Base-by-base conservation (phyloP, 2,888 invertebrate genomes). In the Oscheius myriophilus region DNA sequence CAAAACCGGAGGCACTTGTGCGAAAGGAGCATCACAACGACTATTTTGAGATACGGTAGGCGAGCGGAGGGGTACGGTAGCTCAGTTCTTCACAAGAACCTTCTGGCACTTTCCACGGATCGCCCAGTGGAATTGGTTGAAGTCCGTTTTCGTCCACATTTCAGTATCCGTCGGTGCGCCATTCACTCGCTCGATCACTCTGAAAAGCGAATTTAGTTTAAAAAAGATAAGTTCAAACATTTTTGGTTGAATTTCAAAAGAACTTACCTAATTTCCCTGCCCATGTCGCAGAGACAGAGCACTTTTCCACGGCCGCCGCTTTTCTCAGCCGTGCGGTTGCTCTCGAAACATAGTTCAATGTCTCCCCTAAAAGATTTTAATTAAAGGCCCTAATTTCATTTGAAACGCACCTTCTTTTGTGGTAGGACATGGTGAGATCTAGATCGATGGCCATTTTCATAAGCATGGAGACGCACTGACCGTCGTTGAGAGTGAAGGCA, bases 371-470 rank as follows among this genome's bases (percentile, higher is more conserved):
- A 49, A n/a, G 45, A 21, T 45, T 43, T 61, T 43, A 23, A 54
- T 16, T 54, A 54, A 1, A 25, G 2, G 16, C 1, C 1, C 16
- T 54, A 3, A 54, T 6, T 54, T 54, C n/a, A 7, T 23, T 7
- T 54, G 54, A 21, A 53, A 64, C 64, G 16, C 45, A 67, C 67
- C 67, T 51, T 73, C 82, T 53, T 61, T 75, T 71, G 55, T 82
- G 83, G 63, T 77, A 79, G 1, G 71, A 69, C 73, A 83, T 75
- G 25, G 80, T 82, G 67, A 82, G 72, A 58, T 82, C 79, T 53
- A 83, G 68, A 45, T 83, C 83, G 18, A 80, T 52, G 11, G 83
- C 82, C 73, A 83, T 81, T 66, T 79, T 76, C 80, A 80, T 80
- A 2, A 80, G 66, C 25, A 74, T 63, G 7, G 77, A 64, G 14